Base-by-base conservation (phyloP, 2,113 vertebrate genomes). In the Cygnus atratus region DNA sequence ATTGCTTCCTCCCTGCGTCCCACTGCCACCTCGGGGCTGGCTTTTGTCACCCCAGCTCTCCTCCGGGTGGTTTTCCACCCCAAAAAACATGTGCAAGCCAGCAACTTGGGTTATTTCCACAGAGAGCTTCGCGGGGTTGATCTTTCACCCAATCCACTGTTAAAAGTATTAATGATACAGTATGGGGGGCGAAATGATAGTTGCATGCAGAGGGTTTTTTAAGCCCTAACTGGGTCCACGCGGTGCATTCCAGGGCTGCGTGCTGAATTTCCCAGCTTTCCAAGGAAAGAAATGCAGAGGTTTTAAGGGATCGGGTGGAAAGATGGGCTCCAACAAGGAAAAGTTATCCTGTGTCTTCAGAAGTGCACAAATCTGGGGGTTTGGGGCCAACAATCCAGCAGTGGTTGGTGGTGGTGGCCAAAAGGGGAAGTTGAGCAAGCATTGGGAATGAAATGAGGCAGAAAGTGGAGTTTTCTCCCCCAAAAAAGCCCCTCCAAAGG, bases 191-290 rank as follows among this genome's bases (percentile, higher is more conserved):
- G 15, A 25, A 11, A 18, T 18, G 26, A 28, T 10, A 39, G 15
- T 44, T 59, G 24, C 25, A 33, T 37, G 5, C 11, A 11, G 63
- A 10, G 6, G 10, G 19, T 20, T 0, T 7, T 37, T 55, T 52
- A 29, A 59, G 37, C 19, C 25, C 9, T 10, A 8, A 20, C 1
- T 6, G 44, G 15, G 21, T 25, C 15, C 2, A 5, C 3, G 25
- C 3, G 0, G 35, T 0, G 0, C 3, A 0, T 70, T 71, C 37
- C 22, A 35, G 19, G 72, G 39, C 11, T 0, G 4, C 13, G 8
- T 3, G 35, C 20, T 44, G 68, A 7, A 20, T 54, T n/a, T 68
- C 41, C 11, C 41, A 12, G 4, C 52, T 74, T 88, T 55, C 44
- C 57, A 9, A 48, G 50, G 67, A 74, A 79, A 41, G 37, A 4